Base-by-base conservation (phyloP, 2,888 invertebrate species). In the Adineta ricciae region DNA sequence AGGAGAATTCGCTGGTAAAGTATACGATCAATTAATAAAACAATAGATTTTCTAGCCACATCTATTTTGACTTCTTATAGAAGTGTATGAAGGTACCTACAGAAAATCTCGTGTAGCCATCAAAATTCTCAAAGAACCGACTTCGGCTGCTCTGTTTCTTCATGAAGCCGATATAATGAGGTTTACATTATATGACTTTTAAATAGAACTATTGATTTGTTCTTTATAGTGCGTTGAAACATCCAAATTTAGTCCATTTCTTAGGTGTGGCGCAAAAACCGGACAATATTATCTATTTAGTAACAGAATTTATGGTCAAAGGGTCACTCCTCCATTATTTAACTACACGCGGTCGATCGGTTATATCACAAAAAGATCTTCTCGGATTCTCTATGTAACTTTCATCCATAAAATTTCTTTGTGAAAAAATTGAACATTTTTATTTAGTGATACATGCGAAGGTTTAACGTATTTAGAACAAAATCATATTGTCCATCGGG, bases 381-480 rank as follows among this genome's bases (percentile, higher is more conserved):
- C 95, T 99, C 89, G 95, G 96, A 92, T 99, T 98, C 92, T 96
- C 98, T 46, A 95, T 94, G 96, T 96, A 92, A 93, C 93, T 86
- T 84, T 83, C 50, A 16, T 16, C 19, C 3, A 3, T 14, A 14
- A 49, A 3, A 19, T 50, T 50, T 84, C 85, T 41, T 49, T 83
- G n/a, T 50, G 49, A 46, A n/a, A 84, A 27, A 41, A 54, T 11
- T 24, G 73, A n/a, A 64, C 36, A 90, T 90, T n/a, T n/a, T n/a
- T n/a, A n/a, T n/a, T 78, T 90, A 96, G 96, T 89, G 97, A 99
- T 91, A 95, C 97, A 83, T 97, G 97, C 91, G 94, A 95, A 88
- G 99, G 97, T 87, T 99, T 99, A 99, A 96, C 96, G 89, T 98
- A 98, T 92, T 93, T 99, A 89, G 99, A 99, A 92, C 94, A 94